Evolutionary conservation across 2,888 invertebrate species (phyloP).

Genomic region (Synergus umbraculus): DNA sequence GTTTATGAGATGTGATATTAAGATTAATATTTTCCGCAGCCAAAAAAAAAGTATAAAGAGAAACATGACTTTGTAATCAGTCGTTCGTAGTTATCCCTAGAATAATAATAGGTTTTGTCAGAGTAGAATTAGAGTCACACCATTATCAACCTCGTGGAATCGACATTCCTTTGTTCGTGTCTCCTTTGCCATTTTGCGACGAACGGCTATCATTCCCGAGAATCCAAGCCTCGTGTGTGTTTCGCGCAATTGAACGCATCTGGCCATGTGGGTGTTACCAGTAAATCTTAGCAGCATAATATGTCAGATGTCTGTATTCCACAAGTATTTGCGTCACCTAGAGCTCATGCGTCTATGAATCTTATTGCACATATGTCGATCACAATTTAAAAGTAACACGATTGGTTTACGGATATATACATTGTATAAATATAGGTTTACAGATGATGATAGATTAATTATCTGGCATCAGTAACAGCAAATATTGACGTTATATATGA

Average conservation of each 20-base stretch:
- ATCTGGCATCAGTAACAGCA: neutral
- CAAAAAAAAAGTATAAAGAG: neutral
- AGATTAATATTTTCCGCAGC: neutral
- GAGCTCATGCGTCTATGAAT: constrained; percentile 8
- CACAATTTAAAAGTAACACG: constrained; percentile 10
- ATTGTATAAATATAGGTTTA: neutral
- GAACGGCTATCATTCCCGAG: constrained; percentile 47
- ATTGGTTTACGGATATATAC: neutral
- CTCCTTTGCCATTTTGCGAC: constrained; percentile 48
- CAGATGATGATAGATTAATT: neutral
- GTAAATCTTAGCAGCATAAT: constrained; percentile 58
- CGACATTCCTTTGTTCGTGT: constrained; percentile 38
- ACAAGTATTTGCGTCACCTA: constrained; percentile 35
- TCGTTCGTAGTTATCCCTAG: neutral
- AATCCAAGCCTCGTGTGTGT: constrained; percentile 55
- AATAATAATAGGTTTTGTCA: neutral
- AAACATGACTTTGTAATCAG: neutral
- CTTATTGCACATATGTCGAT: constrained; percentile 5
- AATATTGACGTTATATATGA: neutral
- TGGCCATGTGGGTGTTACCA: constrained; percentile 64
- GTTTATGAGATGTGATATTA: neutral
- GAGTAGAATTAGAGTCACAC: constrained; percentile 1
- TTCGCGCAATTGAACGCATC: constrained; percentile 64
- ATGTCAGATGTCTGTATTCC: constrained; percentile 63
- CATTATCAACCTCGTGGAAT: constrained; percentile 14